Evolutionary conservation across 2,113 vertebrate genomes (phyloP).

Genomic region (Terrapene triunguis): DNA sequence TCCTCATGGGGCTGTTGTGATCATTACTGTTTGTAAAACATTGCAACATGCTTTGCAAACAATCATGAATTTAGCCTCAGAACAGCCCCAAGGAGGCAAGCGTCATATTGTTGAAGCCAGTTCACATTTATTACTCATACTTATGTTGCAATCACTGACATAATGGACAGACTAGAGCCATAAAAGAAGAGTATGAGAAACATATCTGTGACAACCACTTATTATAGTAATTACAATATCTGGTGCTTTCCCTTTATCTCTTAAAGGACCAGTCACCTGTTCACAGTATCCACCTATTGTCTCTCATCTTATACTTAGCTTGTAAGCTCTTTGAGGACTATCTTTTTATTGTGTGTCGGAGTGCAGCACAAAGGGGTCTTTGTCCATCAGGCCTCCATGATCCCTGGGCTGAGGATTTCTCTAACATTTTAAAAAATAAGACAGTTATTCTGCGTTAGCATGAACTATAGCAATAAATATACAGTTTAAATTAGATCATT

Average conservation of each 20-base stretch:
- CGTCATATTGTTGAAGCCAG: not conserved
- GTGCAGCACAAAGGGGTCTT: not conserved
- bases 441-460: not conserved
- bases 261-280: not conserved
- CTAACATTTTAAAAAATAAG: not conserved
- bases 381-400: not conserved
- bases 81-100: not conserved
- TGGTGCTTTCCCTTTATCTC: not conserved
- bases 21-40: not conserved
- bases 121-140: not conserved
- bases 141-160: not conserved
- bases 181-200: not conserved
- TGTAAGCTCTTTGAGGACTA: not conserved
- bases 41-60: not conserved
- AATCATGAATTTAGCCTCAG: not conserved
- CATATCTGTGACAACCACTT: not conserved
- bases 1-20: not conserved
- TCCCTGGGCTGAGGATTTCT: not conserved
- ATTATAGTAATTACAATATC: not conserved
- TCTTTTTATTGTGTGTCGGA: not conserved
- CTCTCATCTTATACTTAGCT: too few relatives aligned
- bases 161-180: not conserved
- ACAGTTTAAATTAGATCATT: not conserved
- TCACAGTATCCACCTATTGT: not conserved
- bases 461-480: not conserved